Evolutionary conservation across 1,140 invertebrate genomes (phyloP).

Genomic region (Tetragonula clypearis): DNA sequence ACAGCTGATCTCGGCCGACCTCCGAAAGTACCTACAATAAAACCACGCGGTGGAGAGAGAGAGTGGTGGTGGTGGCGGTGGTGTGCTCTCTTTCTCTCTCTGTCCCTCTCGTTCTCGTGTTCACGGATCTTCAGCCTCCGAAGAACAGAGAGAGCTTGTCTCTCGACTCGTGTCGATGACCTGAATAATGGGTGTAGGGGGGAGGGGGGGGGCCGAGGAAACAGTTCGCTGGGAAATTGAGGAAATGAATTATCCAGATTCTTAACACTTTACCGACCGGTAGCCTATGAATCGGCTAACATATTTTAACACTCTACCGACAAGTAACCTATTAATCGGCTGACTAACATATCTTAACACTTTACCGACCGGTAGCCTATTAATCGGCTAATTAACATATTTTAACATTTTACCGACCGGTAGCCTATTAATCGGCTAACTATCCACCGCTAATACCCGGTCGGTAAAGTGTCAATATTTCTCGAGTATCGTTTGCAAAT

Average conservation of each 20-base stretch:
- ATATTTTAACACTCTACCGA: too few species aligned
- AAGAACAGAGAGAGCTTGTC: conserved; percentile 38
- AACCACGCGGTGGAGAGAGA: conserved; percentile 32
- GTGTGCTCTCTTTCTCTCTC: not conserved
- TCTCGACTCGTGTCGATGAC: conserved; percentile 38
- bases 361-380: too few species aligned
- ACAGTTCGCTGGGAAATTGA: not conserved
- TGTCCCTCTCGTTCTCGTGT: not conserved
- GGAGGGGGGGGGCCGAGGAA: not conserved
- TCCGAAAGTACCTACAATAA: conserved; percentile 51
- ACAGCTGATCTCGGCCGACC: conserved; percentile 49
- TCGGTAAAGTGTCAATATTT: too few species aligned
- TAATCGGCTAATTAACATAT: too few species aligned
- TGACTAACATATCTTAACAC: not conserved
- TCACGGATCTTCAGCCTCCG: conserved; percentile 23
- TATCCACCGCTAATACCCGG: too few species aligned
- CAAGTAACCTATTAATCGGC: too few species aligned
- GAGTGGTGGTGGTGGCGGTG: too few species aligned
- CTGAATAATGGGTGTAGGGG: conserved; percentile 32
- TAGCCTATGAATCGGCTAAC: too few species aligned
- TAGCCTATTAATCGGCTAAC: too few species aligned
- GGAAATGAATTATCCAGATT: conserved; percentile 4
- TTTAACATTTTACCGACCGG: too few species aligned
- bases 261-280: not conserved
- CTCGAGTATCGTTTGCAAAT: too few species aligned